These are phyloP conservation scores for Coptotermes formosanus DNA, from an alignment of 1,140 invertebrate species.

Conservation along the genomic window DNA sequence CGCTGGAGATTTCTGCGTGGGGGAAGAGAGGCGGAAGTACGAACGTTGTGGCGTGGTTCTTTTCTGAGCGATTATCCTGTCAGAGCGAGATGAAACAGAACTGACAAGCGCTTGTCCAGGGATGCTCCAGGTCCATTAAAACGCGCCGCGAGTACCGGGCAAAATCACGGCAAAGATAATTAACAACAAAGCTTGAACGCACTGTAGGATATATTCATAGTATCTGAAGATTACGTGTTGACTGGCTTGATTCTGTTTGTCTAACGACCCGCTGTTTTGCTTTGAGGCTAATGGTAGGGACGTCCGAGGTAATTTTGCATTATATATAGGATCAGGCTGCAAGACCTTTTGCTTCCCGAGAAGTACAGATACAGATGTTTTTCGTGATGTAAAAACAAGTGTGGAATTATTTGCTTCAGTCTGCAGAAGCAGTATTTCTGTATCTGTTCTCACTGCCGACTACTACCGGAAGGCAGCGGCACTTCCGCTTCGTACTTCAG, in stretches of 20 bases:
- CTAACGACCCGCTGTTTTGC: neutral
- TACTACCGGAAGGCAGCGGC: too few species aligned
- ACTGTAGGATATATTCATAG: neutral
- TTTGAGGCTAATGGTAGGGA: neutral
- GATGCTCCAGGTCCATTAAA: neutral
- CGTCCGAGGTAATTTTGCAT: too few species aligned
- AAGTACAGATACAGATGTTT: too few species aligned
- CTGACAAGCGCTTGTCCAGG: neutral
- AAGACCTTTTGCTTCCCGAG: too few species aligned
- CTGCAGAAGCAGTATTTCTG: too few species aligned
- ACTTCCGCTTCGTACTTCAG: too few species aligned
- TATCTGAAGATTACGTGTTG: neutral
- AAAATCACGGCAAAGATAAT: neutral
- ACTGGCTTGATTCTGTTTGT: neutral
- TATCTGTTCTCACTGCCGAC: too few species aligned
- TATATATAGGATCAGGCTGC: too few species aligned
- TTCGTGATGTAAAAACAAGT: too few species aligned
- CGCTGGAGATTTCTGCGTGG: neutral
- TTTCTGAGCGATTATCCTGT: slow-evolving; percentile 5
- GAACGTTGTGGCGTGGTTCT: neutral
- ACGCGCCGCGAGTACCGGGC: neutral
- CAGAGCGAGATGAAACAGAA: neutral
- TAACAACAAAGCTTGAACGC: neutral
- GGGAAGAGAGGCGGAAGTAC: neutral
- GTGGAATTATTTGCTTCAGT: too few species aligned